Conservation (phyloP, 2,888 invertebrate species). For the Hypsopygia costalis region DNA sequence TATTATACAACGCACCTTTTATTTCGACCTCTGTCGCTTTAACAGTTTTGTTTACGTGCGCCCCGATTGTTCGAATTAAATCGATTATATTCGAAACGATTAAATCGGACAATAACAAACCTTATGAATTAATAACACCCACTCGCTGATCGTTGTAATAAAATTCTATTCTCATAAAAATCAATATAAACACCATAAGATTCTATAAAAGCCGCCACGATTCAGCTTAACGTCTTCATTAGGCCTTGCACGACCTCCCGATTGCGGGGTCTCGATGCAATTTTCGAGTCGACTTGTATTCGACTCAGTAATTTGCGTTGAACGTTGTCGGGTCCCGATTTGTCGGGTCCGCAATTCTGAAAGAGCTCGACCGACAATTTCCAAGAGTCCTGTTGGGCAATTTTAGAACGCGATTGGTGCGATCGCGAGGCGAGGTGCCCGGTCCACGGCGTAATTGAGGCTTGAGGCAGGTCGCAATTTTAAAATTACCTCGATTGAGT, state of each 20-base stretch:
- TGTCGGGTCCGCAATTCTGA: conserved; percentile 62
- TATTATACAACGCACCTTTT: conserved; percentile 29
- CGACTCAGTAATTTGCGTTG: conserved; percentile 63
- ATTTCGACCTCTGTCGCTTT: conserved; percentile 18
- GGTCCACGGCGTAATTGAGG: conserved; percentile 57
- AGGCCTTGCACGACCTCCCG: conserved; percentile 64
- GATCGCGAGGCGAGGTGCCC: conserved; percentile 48
- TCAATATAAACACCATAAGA: conserved; percentile 68
- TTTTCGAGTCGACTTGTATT: conserved; percentile 55
- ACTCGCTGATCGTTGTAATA: conserved; percentile 38
- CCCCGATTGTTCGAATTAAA: conserved; percentile 2
- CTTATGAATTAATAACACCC: conserved; percentile 28
- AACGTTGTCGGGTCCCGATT: conserved; percentile 49
- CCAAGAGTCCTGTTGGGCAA: conserved; percentile 57
- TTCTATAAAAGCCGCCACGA: conserved; percentile 57
- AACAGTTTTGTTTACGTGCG: conserved; percentile 9
- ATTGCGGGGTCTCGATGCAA: conserved; percentile 57
- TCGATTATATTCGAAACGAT: conserved; percentile 6
- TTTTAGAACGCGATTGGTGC: conserved; percentile 62
- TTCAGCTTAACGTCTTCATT: conserved; percentile 75
- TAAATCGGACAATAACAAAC: neutral
- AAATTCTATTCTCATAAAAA: conserved; percentile 70
- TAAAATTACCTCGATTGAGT: conserved; percentile 70
- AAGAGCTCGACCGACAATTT: conserved; percentile 60
- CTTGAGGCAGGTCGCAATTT: conserved; percentile 71